Evolutionary conservation across 2,888 invertebrate genomes (phyloP), one percentile per base, ranked within the genome.

Genomic region (Neocrepidodera transversa): DNA sequence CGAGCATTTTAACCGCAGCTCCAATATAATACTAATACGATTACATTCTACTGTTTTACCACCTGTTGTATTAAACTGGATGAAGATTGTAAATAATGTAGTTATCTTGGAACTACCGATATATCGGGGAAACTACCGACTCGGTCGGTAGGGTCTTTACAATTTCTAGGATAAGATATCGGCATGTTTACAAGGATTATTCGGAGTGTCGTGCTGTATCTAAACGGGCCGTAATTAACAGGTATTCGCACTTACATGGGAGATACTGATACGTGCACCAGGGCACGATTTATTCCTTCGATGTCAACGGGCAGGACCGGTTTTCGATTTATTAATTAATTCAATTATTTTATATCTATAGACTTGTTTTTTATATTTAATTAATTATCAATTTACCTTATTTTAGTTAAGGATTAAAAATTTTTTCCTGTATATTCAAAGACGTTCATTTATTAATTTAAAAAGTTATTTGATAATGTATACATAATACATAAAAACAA

Each of bases 101-200:
- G 45, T 45, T 54, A 54, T 54, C 54, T 54, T 26, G 14, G 20
- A 47, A 26, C 45, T 47, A 26, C 26, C 45, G 54, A 54, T 54
- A 54, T 47, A 11, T 54, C 43, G 32, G 38, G n/a, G 20, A 50
- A 64, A 69, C 69, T 70, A 67, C 70, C 66, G 68, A 66, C 67
- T 67, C 64, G 59, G 65, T 58, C 57, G 60, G 64, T 70, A 62
- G 69, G 68, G 62, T 66, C 66, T 64, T 62, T 62, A 68, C 68
- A 66, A 66, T 70, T 70, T 66, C 69, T 69, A 66, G 68, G 71
- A 71, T 72, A 72, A 72, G 72, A 72, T 72, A 72, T 70, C 68
- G 67, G 60, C 63, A 62, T 64, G 70, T 68, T 68, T 68, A 71
- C 71, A 69, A 68, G 64, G 67, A 67, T 67, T 68, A 69, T 69